These are phyloP conservation scores for Panagrolaimus sp. DNA, from an alignment of 1,140 invertebrate genomes.

Conservation along the genomic window DNA sequence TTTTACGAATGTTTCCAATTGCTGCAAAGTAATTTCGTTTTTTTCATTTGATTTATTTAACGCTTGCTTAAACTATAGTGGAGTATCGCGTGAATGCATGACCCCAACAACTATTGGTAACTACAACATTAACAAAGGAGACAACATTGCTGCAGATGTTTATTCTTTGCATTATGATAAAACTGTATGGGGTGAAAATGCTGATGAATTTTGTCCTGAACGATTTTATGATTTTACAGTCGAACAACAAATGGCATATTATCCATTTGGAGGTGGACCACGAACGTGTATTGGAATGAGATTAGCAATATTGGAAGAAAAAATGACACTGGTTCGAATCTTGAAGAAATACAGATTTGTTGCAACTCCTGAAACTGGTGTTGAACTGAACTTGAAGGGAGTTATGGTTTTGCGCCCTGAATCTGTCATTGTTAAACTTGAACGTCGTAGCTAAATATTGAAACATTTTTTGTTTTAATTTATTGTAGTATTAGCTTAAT, in stretches of 20 bases:
- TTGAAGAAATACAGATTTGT: conserved; percentile 10
- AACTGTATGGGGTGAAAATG: conserved; percentile 15
- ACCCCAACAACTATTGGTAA: not conserved
- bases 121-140: conserved; percentile 15
- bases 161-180: conserved; percentile 17
- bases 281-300: conserved; percentile 14
- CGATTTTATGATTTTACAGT: conserved; percentile 1
- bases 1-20: too few species aligned
- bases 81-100: conserved; percentile 14
- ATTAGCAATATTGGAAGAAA: conserved; percentile 14
- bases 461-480: too few species aligned
- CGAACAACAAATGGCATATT: not conserved
- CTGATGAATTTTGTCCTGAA: conserved; percentile 19
- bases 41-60: too few species aligned
- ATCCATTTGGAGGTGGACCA: not conserved
- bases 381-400: not conserved
- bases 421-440: not conserved
- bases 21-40: too few species aligned
- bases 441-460: not conserved
- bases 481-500: too few species aligned
- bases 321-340: not conserved
- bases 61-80: not conserved
- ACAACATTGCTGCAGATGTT: conserved; percentile 2
- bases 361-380: not conserved
- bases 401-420: conserved; percentile 2